Base-by-base conservation (phyloP, 1,140 invertebrate genomes). In the Papilio dardanus region DNA sequence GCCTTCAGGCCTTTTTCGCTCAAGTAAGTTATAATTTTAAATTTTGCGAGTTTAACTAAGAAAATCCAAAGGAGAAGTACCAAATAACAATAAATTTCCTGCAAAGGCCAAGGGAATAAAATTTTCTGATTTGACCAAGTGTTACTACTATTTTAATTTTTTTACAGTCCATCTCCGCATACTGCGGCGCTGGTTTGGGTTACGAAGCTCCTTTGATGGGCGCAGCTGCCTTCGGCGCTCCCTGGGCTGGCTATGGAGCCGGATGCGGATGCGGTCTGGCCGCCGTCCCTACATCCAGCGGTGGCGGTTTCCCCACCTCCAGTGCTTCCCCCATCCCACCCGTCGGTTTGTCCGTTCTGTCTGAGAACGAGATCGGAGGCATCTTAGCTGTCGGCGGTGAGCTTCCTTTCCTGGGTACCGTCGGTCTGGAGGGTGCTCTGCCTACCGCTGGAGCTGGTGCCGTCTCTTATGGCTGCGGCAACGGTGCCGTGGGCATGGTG, bases 371-470 rank as follows among this genome's bases (percentile, higher is more conserved):
- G 8, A 82, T 85, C 6, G 79, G 82, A 76, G 86, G 86, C 28
- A 19, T 74, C 10, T 24, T 76, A 77, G 79, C 71, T 37, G 77
- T 85, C 31, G 83, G 50, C n/a, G n/a, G n/a, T n/a, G n/a, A n/a
- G n/a, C n/a, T n/a, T n/a, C n/a, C n/a, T n/a, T n/a, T n/a, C n/a
- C n/a, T n/a, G n/a, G n/a, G n/a, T n/a, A n/a, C n/a, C n/a, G n/a
- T n/a, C n/a, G n/a, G n/a, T n/a, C n/a, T 89, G 4, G 86, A 88
- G 58, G 87, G 87, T 1, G 35, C 76, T n/a, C 68, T 89, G 8
- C 79, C 85, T 3, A 83, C 84, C 0, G 62, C 62, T 8, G 86
- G 86, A 0, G 75, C 79, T 54, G 84, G 81, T 30, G 75, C 75
- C 0, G 78, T 84, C 0, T 76, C 74, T 0, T 88, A 85, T 16